Conservation (phyloP, 2,797 vertebrate species). For the Corythornis leucogaster region DNA sequence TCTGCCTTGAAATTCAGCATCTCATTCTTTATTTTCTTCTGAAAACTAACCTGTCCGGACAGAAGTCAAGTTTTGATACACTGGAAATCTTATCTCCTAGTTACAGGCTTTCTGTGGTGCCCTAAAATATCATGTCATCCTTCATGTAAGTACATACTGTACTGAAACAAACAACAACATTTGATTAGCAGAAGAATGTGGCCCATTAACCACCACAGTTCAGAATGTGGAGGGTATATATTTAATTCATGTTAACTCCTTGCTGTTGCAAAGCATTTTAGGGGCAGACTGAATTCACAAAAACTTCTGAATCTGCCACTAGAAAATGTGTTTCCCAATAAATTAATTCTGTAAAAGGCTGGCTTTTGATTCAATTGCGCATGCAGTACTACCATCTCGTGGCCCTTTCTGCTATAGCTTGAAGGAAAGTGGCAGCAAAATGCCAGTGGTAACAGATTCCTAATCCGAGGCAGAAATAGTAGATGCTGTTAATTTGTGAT, state of each 20-base stretch:
- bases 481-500: neutral
- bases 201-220: neutral
- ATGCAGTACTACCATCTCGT: conserved; percentile 72
- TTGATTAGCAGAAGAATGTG: neutral
- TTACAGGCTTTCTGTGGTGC: neutral
- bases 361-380: neutral
- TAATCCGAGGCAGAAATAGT: neutral
- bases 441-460: neutral
- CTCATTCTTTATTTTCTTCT: neutral
- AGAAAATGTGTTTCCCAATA: neutral
- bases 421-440: neutral
- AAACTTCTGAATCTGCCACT: neutral
- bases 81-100: no score
- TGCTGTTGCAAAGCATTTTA: neutral
- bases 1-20: neutral
- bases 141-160: neutral
- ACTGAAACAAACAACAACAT: neutral
- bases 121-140: neutral
- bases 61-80: neutral
- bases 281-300: neutral
- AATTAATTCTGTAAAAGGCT: neutral
- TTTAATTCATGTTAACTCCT: neutral
- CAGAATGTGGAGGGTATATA: neutral
- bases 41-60: neutral
- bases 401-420: neutral